Evolutionary conservation across 2,113 vertebrate species (phyloP).

Genomic region (Brienomyrus brachyistius): DNA sequence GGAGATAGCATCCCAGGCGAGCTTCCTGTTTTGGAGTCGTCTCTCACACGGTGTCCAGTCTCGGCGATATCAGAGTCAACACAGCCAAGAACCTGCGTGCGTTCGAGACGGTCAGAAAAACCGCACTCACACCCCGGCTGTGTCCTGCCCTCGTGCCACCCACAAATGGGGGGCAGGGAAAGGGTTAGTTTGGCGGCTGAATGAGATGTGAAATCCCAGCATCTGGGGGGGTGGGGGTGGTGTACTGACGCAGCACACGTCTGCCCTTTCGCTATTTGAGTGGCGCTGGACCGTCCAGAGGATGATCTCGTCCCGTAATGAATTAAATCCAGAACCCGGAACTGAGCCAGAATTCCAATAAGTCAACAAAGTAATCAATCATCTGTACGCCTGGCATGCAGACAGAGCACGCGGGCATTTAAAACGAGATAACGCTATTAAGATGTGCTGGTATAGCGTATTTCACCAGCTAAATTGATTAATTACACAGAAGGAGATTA

Average conservation of each 20-base stretch:
- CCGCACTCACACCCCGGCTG: neutral
- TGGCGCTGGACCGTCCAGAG: slow-evolving; percentile 34
- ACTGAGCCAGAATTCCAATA: slow-evolving; percentile 33
- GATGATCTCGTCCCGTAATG: slow-evolving; percentile 28
- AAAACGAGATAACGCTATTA: slow-evolving; percentile 7
- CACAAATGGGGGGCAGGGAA: neutral
- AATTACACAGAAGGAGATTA: slow-evolving; percentile 1
- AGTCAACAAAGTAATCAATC: slow-evolving; percentile 37
- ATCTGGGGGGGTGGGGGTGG: neutral
- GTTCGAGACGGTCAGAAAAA: neutral
- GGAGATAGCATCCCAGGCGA: slow-evolving; percentile 10
- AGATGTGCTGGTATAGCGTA: neutral
- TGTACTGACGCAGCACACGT: slow-evolving; percentile 19
- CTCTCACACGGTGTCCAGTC: neutral
- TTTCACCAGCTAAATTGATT: slow-evolving; percentile 9
- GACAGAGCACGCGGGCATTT: slow-evolving; percentile 17
- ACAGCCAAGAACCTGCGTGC: neutral
- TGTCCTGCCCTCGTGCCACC: neutral
- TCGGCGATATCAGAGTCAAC: neutral
- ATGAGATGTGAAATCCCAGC: neutral
- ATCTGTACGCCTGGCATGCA: slow-evolving; percentile 27
- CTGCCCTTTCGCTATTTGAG: slow-evolving; percentile 31
- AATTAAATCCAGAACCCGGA: slow-evolving; percentile 25
- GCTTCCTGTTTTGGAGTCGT: slow-evolving; percentile 1
- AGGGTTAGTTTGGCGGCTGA: neutral